phyloP scores from a whole-genome alignment of 2,888 invertebrate species.

The Zygogramma bicolorata region DNA sequence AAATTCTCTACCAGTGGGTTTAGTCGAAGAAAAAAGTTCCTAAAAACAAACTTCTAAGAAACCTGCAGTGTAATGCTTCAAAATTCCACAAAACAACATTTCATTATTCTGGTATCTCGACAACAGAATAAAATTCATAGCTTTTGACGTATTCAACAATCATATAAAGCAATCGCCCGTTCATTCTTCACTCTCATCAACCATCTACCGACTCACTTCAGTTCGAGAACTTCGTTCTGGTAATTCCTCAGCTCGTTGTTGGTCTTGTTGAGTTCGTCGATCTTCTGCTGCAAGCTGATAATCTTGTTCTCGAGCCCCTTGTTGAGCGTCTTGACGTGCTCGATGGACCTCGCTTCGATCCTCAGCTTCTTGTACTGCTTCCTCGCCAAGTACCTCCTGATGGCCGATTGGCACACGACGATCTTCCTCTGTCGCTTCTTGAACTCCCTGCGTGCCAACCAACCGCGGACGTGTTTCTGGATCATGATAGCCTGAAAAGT shows the following conservation, averaged over 20 bases:
- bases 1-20: too few species aligned
- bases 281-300: slow-evolving; percentile 92
- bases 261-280: slow-evolving; percentile 81
- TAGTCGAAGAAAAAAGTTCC: too few species aligned
- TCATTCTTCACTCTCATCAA: slow-evolving; percentile 7
- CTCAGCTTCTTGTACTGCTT: slow-evolving; percentile 85
- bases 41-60: too few species aligned
- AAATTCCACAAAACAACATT: too few species aligned
- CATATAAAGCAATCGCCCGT: slow-evolving; percentile 52
- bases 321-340: slow-evolving; percentile 94
- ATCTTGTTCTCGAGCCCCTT: slow-evolving; percentile 98
- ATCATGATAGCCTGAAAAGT: slow-evolving; percentile 79
- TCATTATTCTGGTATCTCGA: too few species aligned
- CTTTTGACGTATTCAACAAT: too few species aligned
- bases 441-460: slow-evolving; percentile 79
- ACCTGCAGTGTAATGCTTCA: too few species aligned
- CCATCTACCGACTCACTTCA: slow-evolving; percentile 69
- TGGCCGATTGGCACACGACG: slow-evolving; percentile 79
- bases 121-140: too few species aligned
- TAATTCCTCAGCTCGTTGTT: slow-evolving; percentile 69
- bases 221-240: slow-evolving; percentile 75
- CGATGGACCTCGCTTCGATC: slow-evolving; percentile 93
- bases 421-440: slow-evolving; percentile 74
- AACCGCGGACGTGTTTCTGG: slow-evolving; percentile 87
- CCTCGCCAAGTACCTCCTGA: slow-evolving; percentile 85